Evolutionary conservation across 2,797 vertebrate genomes (phyloP), one percentile per base, ranked within the genome.

Genomic region (Alfaro cultratus): DNA sequence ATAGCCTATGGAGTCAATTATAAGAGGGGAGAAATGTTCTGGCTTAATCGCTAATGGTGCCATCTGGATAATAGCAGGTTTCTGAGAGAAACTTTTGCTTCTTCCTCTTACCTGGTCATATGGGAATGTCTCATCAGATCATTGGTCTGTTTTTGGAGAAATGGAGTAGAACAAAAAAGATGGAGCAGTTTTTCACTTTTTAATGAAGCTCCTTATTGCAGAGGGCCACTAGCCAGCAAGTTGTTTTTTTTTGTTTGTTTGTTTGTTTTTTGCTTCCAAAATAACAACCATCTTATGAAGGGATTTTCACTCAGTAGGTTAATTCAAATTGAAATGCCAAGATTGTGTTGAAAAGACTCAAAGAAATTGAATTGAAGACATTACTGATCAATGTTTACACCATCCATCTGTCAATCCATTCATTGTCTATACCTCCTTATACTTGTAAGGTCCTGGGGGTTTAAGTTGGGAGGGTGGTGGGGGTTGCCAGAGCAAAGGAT

Each of bases 1-100:
- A 96, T 96, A 96, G 96, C 94, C 96, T 96, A 96, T 96, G 95
- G 96, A 96, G 95, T 96, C 95, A 96, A 96, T 96, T 96, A 96
- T 95, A 94, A 95, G 94, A 95, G 94, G 92, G 93, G 93, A 95
- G 94, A 96, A 96, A 95, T 95, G 94, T 94, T 93, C 94, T 94
- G 93, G 95, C 94, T 95, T 94, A 95, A 95, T 95, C 92, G 92
- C 95, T 96, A 96, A 96, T 96, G 95, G 95, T 91, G 91, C 96
- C 96, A 96, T 96, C 96, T 96, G 96, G 96, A 95, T 95, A 96
- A 96, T 93, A 94, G 94, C 94, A 95, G 91, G 94, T 95, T 95
- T 95, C 91, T 93, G 88, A 91, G 89, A 91, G 93, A 89, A 94
- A 94, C 92, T 93, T 94, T 95, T 93, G 91, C 95, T 92, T 95